phyloP scores from a whole-genome alignment of 2,888 invertebrate species.

The Caenorhabditis wallacei region DNA sequence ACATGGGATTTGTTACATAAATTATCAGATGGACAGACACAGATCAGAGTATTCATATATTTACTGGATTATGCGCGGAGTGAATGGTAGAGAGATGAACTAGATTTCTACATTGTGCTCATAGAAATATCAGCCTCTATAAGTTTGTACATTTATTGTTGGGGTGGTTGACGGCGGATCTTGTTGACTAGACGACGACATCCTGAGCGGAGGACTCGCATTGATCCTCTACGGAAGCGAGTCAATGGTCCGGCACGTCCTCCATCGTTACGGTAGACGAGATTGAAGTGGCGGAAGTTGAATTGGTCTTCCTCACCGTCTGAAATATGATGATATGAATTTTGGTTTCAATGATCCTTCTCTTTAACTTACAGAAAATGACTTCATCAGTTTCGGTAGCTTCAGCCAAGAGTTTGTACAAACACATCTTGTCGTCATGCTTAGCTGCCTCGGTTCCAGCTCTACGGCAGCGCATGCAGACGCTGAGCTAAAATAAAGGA shows the following conservation, averaged over 20 bases:
- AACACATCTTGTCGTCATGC: slow-evolving; percentile 23
- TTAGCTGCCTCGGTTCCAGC: slow-evolving; percentile 3
- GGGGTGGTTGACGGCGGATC: background rate
- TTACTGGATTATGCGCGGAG: background rate
- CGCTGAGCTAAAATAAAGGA: slow-evolving; percentile 6
- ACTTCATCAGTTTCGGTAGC: slow-evolving; percentile 10
- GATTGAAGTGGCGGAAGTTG: background rate
- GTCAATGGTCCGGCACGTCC: slow-evolving; percentile 8
- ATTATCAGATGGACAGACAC: background rate
- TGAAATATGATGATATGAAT: too few relatives aligned
- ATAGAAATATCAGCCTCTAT: slow-evolving; percentile 1
- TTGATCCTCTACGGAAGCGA: slow-evolving; percentile 19
- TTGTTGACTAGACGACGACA: background rate
- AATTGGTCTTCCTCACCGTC: slow-evolving; percentile 5
- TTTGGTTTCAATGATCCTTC: too few relatives aligned
- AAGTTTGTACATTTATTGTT: background rate
- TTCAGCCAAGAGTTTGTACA: slow-evolving; percentile 18
- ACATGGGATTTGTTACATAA: background rate
- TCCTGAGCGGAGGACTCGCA: background rate
- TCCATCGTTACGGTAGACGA: slow-evolving; percentile 28
- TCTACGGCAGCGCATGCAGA: slow-evolving; percentile 12
- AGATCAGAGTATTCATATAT: background rate
- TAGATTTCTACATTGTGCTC: too few relatives aligned
- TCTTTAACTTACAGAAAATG: slow-evolving; percentile 2
- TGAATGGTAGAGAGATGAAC: too few relatives aligned